Evolutionary conservation across 2,888 invertebrate species (phyloP).

Genomic region (Trissolcus japonicus): DNA sequence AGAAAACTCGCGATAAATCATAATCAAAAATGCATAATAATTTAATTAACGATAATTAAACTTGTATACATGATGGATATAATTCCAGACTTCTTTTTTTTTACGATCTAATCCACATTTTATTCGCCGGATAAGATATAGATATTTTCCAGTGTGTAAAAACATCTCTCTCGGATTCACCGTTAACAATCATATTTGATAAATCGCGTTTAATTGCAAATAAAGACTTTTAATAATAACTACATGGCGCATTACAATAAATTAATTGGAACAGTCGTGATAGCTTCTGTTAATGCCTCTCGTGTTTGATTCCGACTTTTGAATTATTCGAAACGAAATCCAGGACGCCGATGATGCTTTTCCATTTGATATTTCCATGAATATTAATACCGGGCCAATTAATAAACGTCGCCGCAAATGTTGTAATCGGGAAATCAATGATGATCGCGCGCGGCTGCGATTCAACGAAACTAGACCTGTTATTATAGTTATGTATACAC

Average conservation of each 20-base stretch:
- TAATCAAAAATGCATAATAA: too few species aligned
- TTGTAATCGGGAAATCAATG: conserved; percentile 26
- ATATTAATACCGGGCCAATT: conserved; percentile 26
- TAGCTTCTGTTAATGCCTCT: conserved; percentile 11
- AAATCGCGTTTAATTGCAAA: conserved; percentile 32
- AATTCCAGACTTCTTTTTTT: too few species aligned
- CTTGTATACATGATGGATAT: too few species aligned
- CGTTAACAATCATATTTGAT: background rate
- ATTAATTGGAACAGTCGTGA: conserved; percentile 28
- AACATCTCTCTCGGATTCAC: background rate
- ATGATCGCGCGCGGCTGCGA: conserved; percentile 18
- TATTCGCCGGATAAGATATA: too few species aligned
- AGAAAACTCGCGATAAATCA: too few species aligned
- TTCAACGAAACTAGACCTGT: conserved; percentile 38
- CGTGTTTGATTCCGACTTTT: too few species aligned
- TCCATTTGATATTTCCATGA: conserved; percentile 16
- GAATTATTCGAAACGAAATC: too few species aligned
- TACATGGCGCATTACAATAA: conserved; percentile 17
- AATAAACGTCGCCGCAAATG: conserved; percentile 14
- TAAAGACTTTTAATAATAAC: conserved; percentile 25
- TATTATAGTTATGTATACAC: conserved; percentile 29
- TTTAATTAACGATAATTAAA: too few species aligned
- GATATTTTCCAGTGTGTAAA: too few species aligned
- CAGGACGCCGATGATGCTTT: too few species aligned
- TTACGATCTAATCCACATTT: too few species aligned